A percentile compares a stretch with the other conserved stretches of the same genome.
Conservation (phyloP, 2,888 invertebrate genomes). For the Petrophora chlorosata region DNA sequence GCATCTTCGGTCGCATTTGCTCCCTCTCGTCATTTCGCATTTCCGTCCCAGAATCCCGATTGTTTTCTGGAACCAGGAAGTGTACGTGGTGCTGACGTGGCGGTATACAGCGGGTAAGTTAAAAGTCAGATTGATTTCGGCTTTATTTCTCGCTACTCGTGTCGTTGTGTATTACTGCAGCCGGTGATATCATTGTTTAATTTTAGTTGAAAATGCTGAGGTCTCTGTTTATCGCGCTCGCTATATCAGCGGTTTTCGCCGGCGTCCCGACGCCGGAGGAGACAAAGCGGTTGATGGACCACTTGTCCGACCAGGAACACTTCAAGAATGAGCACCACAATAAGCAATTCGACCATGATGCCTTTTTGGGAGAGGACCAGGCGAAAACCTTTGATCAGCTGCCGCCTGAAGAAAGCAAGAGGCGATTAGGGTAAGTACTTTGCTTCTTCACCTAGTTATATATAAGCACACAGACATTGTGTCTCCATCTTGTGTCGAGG, state of each 20-base stretch:
- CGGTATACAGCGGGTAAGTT: constrained; percentile 43
- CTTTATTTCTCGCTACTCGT: neutral
- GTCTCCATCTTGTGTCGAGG: too few species aligned
- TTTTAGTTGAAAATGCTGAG: constrained; percentile 63
- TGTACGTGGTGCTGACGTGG: constrained; percentile 76
- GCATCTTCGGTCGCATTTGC: too few species aligned
- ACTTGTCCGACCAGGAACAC: constrained; percentile 91
- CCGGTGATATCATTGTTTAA: constrained; percentile 27
- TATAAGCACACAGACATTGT: neutral
- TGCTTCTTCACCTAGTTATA: neutral
- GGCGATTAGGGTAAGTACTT: constrained; percentile 87
- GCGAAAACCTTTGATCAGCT: constrained; percentile 97
- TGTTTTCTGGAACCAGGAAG: constrained; percentile 61
- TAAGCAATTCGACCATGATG: constrained; percentile 97
- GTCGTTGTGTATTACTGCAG: neutral
- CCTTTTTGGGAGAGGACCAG: constrained; percentile 96
- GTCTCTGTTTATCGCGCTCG: constrained; percentile 62
- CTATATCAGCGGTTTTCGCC: constrained; percentile 69
- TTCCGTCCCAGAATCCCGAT: constrained; percentile 39
- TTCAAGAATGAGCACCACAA: constrained; percentile 92
- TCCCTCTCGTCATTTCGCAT: too few species aligned
- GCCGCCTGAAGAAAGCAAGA: constrained; percentile 96
- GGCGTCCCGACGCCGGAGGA: constrained; percentile 90
- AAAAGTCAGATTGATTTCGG: neutral
- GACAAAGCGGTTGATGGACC: constrained; percentile 85